Percentiles rank a stretch among this genome's conserved stretches.
Evolutionary conservation across 1,140 invertebrate species (phyloP).

Genomic region (Phortica variegata): DNA sequence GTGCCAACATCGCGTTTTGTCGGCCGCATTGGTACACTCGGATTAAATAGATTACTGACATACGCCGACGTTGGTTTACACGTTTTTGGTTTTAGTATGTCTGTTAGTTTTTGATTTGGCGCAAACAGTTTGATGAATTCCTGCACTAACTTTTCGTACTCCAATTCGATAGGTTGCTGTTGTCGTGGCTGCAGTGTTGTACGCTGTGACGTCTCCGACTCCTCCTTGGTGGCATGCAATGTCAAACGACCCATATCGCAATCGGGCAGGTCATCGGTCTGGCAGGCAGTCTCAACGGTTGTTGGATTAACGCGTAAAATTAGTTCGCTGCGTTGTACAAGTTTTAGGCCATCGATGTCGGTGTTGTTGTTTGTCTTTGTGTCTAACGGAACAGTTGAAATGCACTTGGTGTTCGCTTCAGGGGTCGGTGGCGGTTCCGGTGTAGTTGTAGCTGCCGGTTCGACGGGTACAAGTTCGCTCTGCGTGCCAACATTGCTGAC

Average conservation of each 20-base stretch:
- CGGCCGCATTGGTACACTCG: slow-evolving; percentile 65
- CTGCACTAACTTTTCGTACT: slow-evolving; percentile 74
- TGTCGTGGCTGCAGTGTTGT: slow-evolving; percentile 56
- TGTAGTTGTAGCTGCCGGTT: slow-evolving; percentile 3
- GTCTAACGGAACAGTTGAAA: too few species aligned
- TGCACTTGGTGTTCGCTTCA: too few species aligned
- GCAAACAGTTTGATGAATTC: slow-evolving; percentile 72
- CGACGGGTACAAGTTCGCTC: slow-evolving; percentile 7
- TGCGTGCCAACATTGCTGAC: slow-evolving; percentile 6
- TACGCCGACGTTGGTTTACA: slow-evolving; percentile 77
- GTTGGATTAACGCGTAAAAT: slow-evolving; percentile 63
- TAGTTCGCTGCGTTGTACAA: slow-evolving; percentile 66
- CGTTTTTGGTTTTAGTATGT: slow-evolving; percentile 71
- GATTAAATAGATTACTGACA: slow-evolving; percentile 75
- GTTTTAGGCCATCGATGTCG: slow-evolving; percentile 50
- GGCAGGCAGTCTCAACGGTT: slow-evolving; percentile 65
- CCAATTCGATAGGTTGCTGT: slow-evolving; percentile 76
- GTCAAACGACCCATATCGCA: slow-evolving; percentile 25
- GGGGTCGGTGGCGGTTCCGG: slow-evolving; percentile 8
- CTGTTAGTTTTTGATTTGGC: slow-evolving; percentile 68
- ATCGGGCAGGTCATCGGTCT: slow-evolving; percentile 60
- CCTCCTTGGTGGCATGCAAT: slow-evolving; percentile 17
- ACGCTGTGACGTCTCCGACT: slow-evolving; percentile 27
- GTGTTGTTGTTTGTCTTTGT: background rate
- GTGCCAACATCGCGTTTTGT: slow-evolving; percentile 56